Evolutionary conservation across 2,113 vertebrate species (phyloP).

Genomic region (Chionis minor): DNA sequence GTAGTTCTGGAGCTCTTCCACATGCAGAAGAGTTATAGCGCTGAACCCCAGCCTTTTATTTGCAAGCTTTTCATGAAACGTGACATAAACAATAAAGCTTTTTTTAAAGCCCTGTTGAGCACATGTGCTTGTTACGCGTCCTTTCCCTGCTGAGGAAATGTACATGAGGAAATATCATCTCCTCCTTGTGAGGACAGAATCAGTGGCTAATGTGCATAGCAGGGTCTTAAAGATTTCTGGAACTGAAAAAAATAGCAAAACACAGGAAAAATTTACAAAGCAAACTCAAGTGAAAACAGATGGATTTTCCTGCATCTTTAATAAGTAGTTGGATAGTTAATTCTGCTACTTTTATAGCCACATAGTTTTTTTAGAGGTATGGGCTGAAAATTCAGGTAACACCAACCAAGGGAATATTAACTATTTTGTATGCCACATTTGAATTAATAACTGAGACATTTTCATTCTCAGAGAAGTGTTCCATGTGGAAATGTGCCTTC

Average conservation of each 20-base stretch:
- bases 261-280: background rate
- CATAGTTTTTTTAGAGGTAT: background rate
- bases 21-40: background rate
- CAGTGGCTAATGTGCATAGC: background rate
- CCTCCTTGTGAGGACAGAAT: background rate
- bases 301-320: background rate
- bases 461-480: slow-evolving; percentile 18
- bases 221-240: background rate
- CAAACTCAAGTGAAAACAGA: background rate
- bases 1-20: background rate
- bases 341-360: background rate
- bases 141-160: background rate
- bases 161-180: background rate
- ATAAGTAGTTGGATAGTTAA: background rate
- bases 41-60: background rate
- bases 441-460: slow-evolving; percentile 20
- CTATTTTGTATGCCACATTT: slow-evolving; percentile 23
- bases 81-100: background rate
- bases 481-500: slow-evolving; percentile 61
- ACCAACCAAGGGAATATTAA: background rate
- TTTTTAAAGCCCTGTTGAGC: background rate
- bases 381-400: background rate
- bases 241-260: background rate
- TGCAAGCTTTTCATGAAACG: background rate
- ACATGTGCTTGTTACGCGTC: background rate